Evolutionary conservation across 1,140 invertebrate genomes (phyloP).

Genomic region (Galleria mellonella): DNA sequence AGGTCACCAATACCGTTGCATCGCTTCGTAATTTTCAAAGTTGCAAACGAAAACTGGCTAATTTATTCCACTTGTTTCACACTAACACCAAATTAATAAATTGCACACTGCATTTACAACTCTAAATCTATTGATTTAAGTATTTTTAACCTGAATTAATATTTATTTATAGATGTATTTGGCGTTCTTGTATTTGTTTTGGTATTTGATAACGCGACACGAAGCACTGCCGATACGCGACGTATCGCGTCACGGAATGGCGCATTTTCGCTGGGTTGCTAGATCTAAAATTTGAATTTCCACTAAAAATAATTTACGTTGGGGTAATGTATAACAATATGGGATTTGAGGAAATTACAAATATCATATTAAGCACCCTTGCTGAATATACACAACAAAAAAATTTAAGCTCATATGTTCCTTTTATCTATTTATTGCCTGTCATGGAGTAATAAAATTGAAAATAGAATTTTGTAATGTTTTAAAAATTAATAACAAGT

Average conservation of each 20-base stretch:
- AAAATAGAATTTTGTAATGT: too few relatives aligned
- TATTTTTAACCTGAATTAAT: not conserved
- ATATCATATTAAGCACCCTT: too few relatives aligned
- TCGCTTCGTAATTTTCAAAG: not conserved
- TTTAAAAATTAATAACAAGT: too few relatives aligned
- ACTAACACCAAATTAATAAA: too few relatives aligned
- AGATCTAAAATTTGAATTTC: constrained; percentile 3
- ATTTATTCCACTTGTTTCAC: too few relatives aligned
- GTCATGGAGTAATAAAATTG: too few relatives aligned
- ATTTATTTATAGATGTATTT: not conserved
- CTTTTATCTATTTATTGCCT: too few relatives aligned
- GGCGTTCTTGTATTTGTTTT: constrained; percentile 11
- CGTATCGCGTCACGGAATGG: constrained; percentile 35
- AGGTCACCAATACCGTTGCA: constrained; percentile 5
- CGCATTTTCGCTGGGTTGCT: constrained; percentile 42
- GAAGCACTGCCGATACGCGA: constrained; percentile 7
- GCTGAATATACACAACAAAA: too few relatives aligned
- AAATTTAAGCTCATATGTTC: too few relatives aligned
- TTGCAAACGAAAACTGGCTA: not conserved
- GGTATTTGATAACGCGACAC: constrained; percentile 20
- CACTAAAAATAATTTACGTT: constrained; percentile 2
- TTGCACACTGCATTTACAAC: too few relatives aligned
- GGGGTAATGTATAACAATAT: not conserved
- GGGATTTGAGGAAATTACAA: too few relatives aligned
- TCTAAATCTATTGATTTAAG: too few relatives aligned